A percentile compares a stretch with the other conserved stretches of the same genome.
Evolutionary conservation across 2,888 invertebrate genomes (phyloP).

Genomic region (Agrilus mali): DNA sequence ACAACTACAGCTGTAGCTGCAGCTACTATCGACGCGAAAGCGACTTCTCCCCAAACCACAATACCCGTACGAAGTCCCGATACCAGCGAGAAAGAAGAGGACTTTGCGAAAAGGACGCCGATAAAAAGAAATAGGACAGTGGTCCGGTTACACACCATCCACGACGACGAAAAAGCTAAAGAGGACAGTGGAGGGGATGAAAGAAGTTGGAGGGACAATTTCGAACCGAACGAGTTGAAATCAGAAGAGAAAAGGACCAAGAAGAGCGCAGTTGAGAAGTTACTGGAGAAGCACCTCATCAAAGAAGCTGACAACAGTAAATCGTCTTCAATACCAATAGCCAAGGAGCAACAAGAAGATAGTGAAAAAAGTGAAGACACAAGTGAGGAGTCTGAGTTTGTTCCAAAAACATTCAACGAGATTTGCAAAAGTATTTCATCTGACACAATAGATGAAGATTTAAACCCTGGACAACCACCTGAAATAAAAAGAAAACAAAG

Average conservation of each 20-base stretch:
- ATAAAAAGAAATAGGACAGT: conserved; percentile 63
- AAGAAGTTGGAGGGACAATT: conserved; percentile 48
- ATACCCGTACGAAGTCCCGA: conserved; percentile 26
- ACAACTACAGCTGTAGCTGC: conserved; percentile 15
- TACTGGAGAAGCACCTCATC: conserved; percentile 64
- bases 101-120: conserved; percentile 25
- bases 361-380: conserved; percentile 12
- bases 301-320: conserved; percentile 41
- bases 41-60: conserved; percentile 6
- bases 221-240: conserved; percentile 23
- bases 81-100: conserved; percentile 37
- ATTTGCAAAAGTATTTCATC: conserved; percentile 42
- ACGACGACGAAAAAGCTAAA: conserved; percentile 21
- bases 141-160: conserved; percentile 58
- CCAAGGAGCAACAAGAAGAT: conserved; percentile 13
- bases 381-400: not conserved
- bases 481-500: conserved; percentile 32
- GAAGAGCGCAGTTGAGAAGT: conserved; percentile 48
- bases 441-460: conserved; percentile 38
- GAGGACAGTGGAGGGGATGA: conserved; percentile 14
- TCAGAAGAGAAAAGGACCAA: conserved; percentile 35
- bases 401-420: conserved; percentile 24
- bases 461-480: conserved; percentile 39
- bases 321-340: conserved; percentile 8
- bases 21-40: not conserved